Evolutionary conservation across 2,888 invertebrate species (phyloP), one percentile per base, ranked within the genome.

Genomic region (Xanthia icteritia): DNA sequence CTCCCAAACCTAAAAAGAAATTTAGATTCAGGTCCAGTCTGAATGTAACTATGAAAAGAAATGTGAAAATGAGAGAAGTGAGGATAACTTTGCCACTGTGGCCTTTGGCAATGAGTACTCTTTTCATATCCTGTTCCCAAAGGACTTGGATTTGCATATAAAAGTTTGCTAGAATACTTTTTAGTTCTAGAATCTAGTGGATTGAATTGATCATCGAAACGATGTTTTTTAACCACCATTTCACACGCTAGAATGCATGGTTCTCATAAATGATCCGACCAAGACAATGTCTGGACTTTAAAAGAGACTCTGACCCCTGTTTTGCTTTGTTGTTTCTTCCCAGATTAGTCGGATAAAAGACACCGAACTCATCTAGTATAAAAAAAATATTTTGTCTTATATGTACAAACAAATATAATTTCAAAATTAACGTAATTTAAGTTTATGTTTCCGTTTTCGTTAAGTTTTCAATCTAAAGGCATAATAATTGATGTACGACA

Each of bases 31-130:
- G 56, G 66, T 63, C 58, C 73, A 73, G 45, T 4, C 73, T 11
- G 48, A 84, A 61, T 27, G 60, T 64, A 67, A 70, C 42, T 58
- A 80, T 82, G 70, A 84, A 82, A 80, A 82, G 81, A 84, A 74
- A 84, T 67, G 81, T 48, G 71, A 56, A 71, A 80, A 75, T 70
- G 48, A 65, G 72, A 4, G 36, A 45, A 51, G 11, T 45, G 27
- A 27, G 64, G 60, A 31, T 66, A 70, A 61, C 65, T 54, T 80
- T 45, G 39, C 48, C 39, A 8, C 51, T 31, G 17, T 68, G n/a
- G 70, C 69, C 74, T 84, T 74, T 84, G n/a, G 68, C 54, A 78
- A 63, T 71, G 71, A 83, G 73, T 60, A 67, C 58, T 70, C 70
- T 70, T 79, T 72, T 79, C 61, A 79, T 69, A 84, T 79, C 63